Evolutionary conservation across 2,888 invertebrate species (phyloP), one percentile per base, ranked within the genome.

Genomic region (Tetramorium bicarinatum): DNA sequence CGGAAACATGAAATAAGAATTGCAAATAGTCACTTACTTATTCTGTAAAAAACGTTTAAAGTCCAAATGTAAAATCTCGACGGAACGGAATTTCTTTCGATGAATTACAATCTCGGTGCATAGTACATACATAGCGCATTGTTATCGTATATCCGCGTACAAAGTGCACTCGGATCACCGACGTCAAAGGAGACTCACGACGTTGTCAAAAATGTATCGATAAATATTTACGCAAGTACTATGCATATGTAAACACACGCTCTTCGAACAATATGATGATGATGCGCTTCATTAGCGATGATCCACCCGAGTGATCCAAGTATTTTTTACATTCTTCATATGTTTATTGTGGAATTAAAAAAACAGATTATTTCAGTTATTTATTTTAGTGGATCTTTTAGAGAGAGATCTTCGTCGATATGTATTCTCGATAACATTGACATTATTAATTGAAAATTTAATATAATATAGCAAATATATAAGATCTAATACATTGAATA

Each of bases 161-260:
- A 8, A 80, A 80, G 59, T 72, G 15, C 79, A 74, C 74, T 80
- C 74, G 54, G 52, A n/a, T 6, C 18, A 15, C 21, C 59, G 47
- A 74, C 44, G 74, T 74, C 72, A 80, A 41, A 72, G 13, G 13
- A 21, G 56, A 15, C 9, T 41, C n/a, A n/a, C 44, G 47, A 18
- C 15, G 47, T 62, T 56, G 21, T 77, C 34, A 54, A 80, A 80
- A 80, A 59, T 59, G 29, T 25, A 18, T 25, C 34, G 74, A 49
- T 79, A 79, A 79, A 79, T 47, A 47, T 56, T 47, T 56, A 71
- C 25, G 25, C 18, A 59, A 74, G 0, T 74, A 6, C 13, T 25
- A 25, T 25, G 13, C 18, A 56, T 34, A 44, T 71, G 9, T 79
- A 56, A 47, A 56, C n/a, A 8, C n/a, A 21, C 0, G 11, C 29